A percentile compares a stretch with the other conserved stretches of the same genome.
Conservation (phyloP, 2,113 vertebrate species). For the Spilogale gracilis region DNA sequence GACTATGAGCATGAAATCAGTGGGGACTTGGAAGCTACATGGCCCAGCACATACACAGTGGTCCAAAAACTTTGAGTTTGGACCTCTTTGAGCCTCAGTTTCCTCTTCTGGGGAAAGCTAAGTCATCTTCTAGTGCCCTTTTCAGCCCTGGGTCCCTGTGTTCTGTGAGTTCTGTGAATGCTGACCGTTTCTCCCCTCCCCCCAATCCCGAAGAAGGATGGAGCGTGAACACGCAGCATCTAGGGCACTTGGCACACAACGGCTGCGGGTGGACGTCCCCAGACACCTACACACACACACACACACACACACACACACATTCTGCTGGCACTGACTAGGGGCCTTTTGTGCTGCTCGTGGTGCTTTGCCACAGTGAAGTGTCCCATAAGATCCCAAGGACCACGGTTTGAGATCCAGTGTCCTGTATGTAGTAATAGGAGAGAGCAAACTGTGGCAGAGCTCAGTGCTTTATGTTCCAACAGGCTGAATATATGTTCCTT, state of each 20-base stretch:
- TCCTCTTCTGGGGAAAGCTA: background rate
- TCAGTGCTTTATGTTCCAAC: background rate
- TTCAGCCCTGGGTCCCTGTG: background rate
- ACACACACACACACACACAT: no score
- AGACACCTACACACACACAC: no score
- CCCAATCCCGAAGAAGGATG: background rate
- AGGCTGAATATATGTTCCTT: constrained; percentile 9
- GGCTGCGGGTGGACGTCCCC: background rate
- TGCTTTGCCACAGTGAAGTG: background rate
- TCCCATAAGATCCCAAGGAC: background rate
- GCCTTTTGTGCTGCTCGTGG: no score
- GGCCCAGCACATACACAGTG: background rate
- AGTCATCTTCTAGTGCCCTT: background rate
- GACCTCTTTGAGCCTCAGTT: background rate
- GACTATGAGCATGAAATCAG: background rate
- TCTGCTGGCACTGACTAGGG: background rate
- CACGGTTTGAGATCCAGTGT: background rate
- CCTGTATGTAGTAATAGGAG: background rate
- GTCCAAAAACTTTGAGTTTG: background rate
- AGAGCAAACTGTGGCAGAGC: background rate
- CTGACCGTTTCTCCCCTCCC: background rate
- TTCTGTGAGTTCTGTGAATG: background rate
- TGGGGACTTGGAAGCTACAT: background rate
- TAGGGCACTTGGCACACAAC: accelerated
- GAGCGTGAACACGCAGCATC: no score